phyloP scores from a whole-genome alignment of 2,888 invertebrate species.

The Galeruca laticollis region DNA sequence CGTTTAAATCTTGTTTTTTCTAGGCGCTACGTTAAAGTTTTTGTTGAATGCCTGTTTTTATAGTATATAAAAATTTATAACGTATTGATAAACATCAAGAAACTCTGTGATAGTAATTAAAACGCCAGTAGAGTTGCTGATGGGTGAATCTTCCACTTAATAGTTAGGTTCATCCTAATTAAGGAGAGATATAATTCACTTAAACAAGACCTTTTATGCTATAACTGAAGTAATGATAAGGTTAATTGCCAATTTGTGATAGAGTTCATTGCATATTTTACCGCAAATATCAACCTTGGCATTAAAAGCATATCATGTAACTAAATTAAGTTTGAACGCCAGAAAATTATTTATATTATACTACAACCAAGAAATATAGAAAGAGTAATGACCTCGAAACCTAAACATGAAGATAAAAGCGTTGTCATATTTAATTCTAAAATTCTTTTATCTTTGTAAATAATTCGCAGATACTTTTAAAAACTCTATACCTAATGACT shows the following conservation, averaged over 20 bases:
- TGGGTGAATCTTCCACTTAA: not conserved
- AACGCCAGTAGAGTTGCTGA: not conserved
- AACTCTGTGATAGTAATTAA: not conserved
- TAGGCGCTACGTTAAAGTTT: too few relatives aligned
- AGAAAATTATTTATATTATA: not conserved
- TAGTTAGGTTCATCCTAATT: not conserved
- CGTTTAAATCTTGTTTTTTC: too few relatives aligned
- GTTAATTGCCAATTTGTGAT: not conserved
- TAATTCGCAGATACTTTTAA: too few relatives aligned
- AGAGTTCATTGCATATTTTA: not conserved
- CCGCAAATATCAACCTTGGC: not conserved
- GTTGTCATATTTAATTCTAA: too few relatives aligned
- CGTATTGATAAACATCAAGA: too few relatives aligned
- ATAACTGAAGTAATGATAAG: not conserved
- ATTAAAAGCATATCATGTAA: not conserved
- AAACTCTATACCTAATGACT: too few relatives aligned
- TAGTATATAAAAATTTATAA: too few relatives aligned
- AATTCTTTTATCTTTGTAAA: too few relatives aligned
- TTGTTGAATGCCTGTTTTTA: too few relatives aligned
- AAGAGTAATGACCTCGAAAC: too few relatives aligned
- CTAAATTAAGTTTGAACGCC: not conserved
- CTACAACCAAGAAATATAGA: too few relatives aligned
- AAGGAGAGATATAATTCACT: not conserved
- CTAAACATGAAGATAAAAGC: too few relatives aligned
- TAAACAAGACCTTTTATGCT: not conserved